Conservation (phyloP, 2,797 vertebrate species). For the Heliangelus exortis region DNA sequence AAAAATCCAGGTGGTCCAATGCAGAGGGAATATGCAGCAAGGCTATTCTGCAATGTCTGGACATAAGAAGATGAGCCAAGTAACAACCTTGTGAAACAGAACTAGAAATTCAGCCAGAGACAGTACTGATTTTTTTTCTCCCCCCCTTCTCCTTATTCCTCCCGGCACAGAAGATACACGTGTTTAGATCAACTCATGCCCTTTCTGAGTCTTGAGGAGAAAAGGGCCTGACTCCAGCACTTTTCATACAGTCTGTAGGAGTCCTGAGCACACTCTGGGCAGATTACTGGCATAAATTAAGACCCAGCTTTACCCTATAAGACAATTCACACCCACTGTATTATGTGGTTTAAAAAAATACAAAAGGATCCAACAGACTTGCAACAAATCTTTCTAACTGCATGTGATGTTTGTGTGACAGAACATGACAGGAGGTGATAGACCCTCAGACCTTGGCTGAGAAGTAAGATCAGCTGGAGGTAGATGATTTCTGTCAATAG, state of each 20-base stretch:
- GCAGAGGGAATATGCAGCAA: background rate
- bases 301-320: background rate
- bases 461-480: slow-evolving; percentile 42
- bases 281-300: slow-evolving; percentile 47
- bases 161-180: background rate
- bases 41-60: background rate
- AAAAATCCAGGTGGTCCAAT: background rate
- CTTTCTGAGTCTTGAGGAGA: slow-evolving; percentile 32
- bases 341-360: background rate
- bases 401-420: slow-evolving; percentile 8
- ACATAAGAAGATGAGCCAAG: slow-evolving; percentile 18
- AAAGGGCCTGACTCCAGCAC: slow-evolving; percentile 46
- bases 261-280: background rate
- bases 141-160: background rate
- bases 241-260: slow-evolving; percentile 19
- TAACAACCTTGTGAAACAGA: slow-evolving; percentile 17
- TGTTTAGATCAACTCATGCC: slow-evolving; percentile 31
- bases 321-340: background rate
- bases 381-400: slow-evolving; percentile 48
- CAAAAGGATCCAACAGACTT: background rate
- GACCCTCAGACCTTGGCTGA: slow-evolving; percentile 36
- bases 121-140: slow-evolving; percentile 1
- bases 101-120: slow-evolving; percentile 35
- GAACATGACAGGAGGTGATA: slow-evolving; percentile 52
- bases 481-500: slow-evolving; percentile 56